Evolutionary conservation across 23 tunicate genomes (phyloP), one percentile per base, ranked within the genome.

Genomic region (Phallusia fumigata): DNA sequence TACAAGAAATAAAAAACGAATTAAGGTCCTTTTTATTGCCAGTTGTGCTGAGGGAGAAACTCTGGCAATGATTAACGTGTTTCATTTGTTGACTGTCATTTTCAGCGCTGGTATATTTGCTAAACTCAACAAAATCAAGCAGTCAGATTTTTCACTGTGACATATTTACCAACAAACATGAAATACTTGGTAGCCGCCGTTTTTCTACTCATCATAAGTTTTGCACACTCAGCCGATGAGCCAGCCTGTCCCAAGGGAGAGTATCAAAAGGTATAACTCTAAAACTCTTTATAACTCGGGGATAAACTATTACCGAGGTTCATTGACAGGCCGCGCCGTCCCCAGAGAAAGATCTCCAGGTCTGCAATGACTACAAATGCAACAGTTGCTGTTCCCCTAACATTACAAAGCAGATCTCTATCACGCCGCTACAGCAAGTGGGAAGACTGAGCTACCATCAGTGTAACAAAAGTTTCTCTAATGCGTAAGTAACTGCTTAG

Each of bases 311-410:
- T 6, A 58, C 28, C 8, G 15, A 58, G 13, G 10, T 40, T 10
- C 10, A 10, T 32, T 45, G 5, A 26, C 53, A 87, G 90, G 52
- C 45, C 11, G 28, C 49, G 26, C 93, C 93, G 33, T 83, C 93
- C 12, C 80, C 80, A 19, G 87, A 88, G 79, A 35, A n/a, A 34
- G 76, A 88, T 30, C 73, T 88, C 24, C 52, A 49, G 0, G 79
- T 52, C 32, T 88, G 93, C 72, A 88, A 83, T 32, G 53, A 12
- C 0, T 88, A 83, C 73, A 32, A 49, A n/a, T 88, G 93, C 44
- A 88, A 84, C 44, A 88, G 93, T 65, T 88, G 93, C 8, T 88
- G 93, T 74, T 51, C 80, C 28, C 64, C 24, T 8, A 81, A 88
- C 30, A 78, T 74, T 2, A 79, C 93, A 18, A 64, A 75, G 6